Base-by-base conservation (phyloP, 2,113 vertebrate genomes). In the Apaloderma vittatum region DNA sequence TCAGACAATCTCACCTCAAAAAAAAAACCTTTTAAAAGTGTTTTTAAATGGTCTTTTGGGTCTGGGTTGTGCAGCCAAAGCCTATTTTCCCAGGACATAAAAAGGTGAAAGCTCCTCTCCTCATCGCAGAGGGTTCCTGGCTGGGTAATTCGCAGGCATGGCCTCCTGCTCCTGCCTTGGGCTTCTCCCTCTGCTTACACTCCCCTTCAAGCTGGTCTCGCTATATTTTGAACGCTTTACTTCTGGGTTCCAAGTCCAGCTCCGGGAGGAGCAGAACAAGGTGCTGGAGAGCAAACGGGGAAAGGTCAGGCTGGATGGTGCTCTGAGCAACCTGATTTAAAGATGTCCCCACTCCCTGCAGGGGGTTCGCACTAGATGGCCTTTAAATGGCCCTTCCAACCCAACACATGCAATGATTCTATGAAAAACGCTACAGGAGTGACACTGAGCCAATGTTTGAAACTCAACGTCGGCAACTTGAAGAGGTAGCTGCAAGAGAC, bases 401-500 rank as follows among this genome's bases (percentile, higher is more conserved):
- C 40, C 40, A 40, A 40, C 40, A 40, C 40, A 40, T 40, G 40
- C 40, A 40, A 40, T 12, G 40, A 40, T 40, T 40, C 40, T 40
- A 11, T 40, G 40, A 99, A 97, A 98, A 98, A 40, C 36, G 72
- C 45, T 96, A 92, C 48, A 97, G 88, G 57, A 96, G 51, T 95
- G 99, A 99, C 97, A 98, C 98, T 1, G 97, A 99, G 2, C 81
- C 96, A 78, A 98, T 99, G 97, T 99, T 99, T 6, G 98, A 99
- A 94, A 97, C 98, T 71, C 99, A 99, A 95, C n/a, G 99, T 98
- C 34, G 36, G 95, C 15, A 97, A 98, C 95, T 97, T 99, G 90
- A 98, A 97, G 91, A 98, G 98, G 91, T 98, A 99, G 96, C 97
- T 99, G 7, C 98, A 99, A 98, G 98, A 8, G 98, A 99, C 96